A percentile compares a stretch with the other conserved stretches of the same genome.
These are phyloP conservation scores for Poecilia picta DNA, from an alignment of 2,797 vertebrate species.

Conservation along the genomic window DNA sequence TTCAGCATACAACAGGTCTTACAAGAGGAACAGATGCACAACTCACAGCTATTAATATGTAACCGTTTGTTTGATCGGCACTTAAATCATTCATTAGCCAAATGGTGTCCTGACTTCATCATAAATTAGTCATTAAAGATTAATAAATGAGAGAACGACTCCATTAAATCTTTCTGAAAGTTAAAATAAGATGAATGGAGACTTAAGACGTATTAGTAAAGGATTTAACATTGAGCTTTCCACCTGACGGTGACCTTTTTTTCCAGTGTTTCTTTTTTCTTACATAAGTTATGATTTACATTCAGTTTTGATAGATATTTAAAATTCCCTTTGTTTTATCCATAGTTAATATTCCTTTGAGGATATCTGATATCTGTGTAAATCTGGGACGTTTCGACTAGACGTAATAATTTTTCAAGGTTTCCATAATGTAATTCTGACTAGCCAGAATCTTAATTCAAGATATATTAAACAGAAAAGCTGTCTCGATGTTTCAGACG, in stretches of 20 bases:
- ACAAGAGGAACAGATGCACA: not conserved
- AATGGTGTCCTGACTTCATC: not conserved
- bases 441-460: too few species aligned
- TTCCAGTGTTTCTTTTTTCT: not conserved
- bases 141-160: conserved; percentile 23
- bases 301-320: not conserved
- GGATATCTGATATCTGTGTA: too few species aligned
- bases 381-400: too few species aligned
- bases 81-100: conserved; percentile 38
- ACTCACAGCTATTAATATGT: conserved; percentile 28
- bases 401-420: too few species aligned
- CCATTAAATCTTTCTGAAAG: not conserved
- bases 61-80: conserved; percentile 26
- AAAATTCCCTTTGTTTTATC: not conserved
- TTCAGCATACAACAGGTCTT: not conserved
- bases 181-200: conserved; percentile 1
- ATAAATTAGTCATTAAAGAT: conserved; percentile 35
- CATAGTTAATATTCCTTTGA: not conserved
- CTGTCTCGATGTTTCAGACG: too few species aligned
- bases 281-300: not conserved
- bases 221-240: not conserved
- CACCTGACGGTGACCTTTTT: not conserved
- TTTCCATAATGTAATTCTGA: too few species aligned
- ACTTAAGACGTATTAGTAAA: conserved; percentile 6
- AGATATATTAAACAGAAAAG: too few species aligned